Evolutionary conservation across 2,888 invertebrate genomes (phyloP).

Genomic region (Prionchulus punctatus): DNA sequence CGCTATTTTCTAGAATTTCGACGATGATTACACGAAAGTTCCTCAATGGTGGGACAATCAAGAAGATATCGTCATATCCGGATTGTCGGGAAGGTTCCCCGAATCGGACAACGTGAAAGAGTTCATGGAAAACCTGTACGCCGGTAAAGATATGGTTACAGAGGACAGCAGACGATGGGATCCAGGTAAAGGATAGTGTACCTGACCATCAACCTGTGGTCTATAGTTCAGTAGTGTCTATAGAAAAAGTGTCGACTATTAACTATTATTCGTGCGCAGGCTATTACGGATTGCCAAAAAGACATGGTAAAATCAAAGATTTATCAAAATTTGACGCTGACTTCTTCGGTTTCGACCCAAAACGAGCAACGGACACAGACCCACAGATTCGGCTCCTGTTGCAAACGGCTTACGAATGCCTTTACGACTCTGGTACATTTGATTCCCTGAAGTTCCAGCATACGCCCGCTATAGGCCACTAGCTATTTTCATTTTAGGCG

Average conservation of each 20-base stretch:
- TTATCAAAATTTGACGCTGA: constrained; percentile 36
- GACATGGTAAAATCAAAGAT: constrained; percentile 40
- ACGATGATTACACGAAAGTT: background rate
- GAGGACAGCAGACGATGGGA: constrained; percentile 75
- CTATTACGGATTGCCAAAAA: constrained; percentile 36
- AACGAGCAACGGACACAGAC: constrained; percentile 52
- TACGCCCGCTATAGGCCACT: too few relatives aligned
- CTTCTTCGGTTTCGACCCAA: constrained; percentile 32
- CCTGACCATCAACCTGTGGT: too few relatives aligned
- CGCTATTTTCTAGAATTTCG: background rate
- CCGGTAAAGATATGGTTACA: constrained; percentile 73
- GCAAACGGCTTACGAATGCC: constrained; percentile 76
- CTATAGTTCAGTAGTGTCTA: too few relatives aligned
- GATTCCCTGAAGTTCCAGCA: too few relatives aligned
- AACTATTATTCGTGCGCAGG: too few relatives aligned
- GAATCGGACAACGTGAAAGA: constrained; percentile 75
- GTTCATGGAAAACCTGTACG: constrained; percentile 70
- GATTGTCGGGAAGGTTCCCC: constrained; percentile 52
- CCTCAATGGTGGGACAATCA: constrained; percentile 11
- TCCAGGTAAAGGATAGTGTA: too few relatives aligned
- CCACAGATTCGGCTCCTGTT: constrained; percentile 73
- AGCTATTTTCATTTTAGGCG: too few relatives aligned
- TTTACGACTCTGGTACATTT: constrained; percentile 75
- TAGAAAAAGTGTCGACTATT: too few relatives aligned
- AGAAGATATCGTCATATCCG: constrained; percentile 39